Evolutionary conservation across 1,140 invertebrate species (phyloP), one percentile per base, ranked within the genome.

Genomic region (Diprion similis): DNA sequence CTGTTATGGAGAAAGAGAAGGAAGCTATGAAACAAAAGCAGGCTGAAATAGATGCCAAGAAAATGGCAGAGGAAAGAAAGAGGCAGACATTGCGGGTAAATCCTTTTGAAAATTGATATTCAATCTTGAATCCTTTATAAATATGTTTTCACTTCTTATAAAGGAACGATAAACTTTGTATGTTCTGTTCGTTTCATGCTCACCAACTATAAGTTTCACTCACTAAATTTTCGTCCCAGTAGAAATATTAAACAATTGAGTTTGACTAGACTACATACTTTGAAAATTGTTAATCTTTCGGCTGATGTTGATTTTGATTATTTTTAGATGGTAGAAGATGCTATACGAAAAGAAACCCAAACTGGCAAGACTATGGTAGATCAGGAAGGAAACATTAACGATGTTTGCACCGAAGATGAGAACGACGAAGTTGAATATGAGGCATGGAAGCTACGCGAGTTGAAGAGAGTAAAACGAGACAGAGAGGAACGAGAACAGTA

Each of bases 341-440:
- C 95, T 72, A 92, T 97, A 24, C 91, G 95, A 68, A 94, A 95
- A 81, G 95, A 96, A 69, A 77, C 81, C 3, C 83, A 86, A 75
- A 78, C 77, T 6, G 78, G 73, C 19, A 89, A 89, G 76, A 87
- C 85, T 73, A 91, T 89, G 10, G 89, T 91, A 70, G 90, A 89
- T 1, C 90, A 89, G 68, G 92, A 93, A 81, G 89, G 91, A 18
- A 90, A 92, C 75, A 89, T 98, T n/a, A 92, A 95, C 78, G 95
- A 97, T 82, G 93, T 99, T 1, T 94, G 95, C 82, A 99, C 98
- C 0, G 98, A 99, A 84, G 98, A 99, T 88, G 99, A 99, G 84
- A 98, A 98, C 86, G 97, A 99, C 83, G 98, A 99, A 86, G 92
- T 98, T 8, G 97, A 98, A 81, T 99, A 99, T 84, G 98, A 99